Evolutionary conservation across 1,140 invertebrate species (phyloP).

Genomic region (Limonius californicus): DNA sequence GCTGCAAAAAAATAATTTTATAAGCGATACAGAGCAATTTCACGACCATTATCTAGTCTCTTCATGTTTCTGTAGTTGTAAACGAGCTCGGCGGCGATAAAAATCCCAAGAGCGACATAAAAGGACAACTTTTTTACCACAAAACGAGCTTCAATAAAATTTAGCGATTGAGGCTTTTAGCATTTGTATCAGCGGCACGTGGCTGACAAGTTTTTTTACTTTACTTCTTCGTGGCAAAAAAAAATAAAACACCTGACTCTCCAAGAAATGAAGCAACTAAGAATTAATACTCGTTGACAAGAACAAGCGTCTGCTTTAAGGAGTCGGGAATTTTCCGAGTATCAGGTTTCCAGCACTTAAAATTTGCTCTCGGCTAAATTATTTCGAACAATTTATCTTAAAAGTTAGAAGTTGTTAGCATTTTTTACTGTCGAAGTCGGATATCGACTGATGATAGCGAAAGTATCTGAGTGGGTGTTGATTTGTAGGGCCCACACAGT

Average conservation of each 20-base stretch:
- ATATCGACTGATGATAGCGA: conserved; percentile 1
- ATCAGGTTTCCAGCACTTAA: conserved; percentile 1
- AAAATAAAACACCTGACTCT: not conserved
- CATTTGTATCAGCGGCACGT: conserved; percentile 10
- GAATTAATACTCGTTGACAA: not conserved
- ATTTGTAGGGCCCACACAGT: conserved; percentile 1
- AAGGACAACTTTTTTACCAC: conserved; percentile 13
- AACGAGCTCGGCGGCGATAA: not conserved
- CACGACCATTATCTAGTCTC: not conserved
- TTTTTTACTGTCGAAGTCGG: not conserved
- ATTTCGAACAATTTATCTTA: not conserved
- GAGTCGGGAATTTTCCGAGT: not conserved
- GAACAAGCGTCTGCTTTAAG: conserved; percentile 1
- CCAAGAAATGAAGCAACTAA: not conserved
- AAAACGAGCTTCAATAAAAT: conserved; percentile 4
- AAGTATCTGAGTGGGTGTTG: conserved; percentile 5
- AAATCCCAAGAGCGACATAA: not conserved
- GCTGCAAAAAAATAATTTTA: not conserved
- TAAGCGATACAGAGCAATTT: not conserved
- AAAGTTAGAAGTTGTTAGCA: not conserved
- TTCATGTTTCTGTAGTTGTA: not conserved
- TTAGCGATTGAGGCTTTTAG: conserved; percentile 6
- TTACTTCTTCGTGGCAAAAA: not conserved
- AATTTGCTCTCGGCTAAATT: not conserved
- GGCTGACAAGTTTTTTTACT: conserved; percentile 7